Conservation (phyloP, 2,113 vertebrate genomes). For the Acanthisitta chloris region DNA sequence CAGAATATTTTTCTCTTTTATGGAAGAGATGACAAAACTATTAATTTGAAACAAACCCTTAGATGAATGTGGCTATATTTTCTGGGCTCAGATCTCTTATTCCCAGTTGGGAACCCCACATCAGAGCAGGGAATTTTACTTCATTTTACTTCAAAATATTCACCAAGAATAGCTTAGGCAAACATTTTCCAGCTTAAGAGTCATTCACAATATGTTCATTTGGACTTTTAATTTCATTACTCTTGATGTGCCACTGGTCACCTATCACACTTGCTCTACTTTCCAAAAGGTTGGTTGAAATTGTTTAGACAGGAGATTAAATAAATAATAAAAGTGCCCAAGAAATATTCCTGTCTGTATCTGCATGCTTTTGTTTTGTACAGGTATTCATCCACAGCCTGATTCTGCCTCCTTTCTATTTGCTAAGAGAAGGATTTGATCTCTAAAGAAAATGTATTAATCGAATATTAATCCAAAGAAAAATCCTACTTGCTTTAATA, state of each 20-base stretch:
- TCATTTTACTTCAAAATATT: not conserved
- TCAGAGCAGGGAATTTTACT: not conserved
- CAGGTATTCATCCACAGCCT: not conserved
- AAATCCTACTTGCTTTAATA: not conserved
- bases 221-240: not conserved
- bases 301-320: not conserved
- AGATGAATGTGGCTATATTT: not conserved
- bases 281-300: not conserved
- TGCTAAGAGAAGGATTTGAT: not conserved
- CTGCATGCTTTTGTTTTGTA: not conserved
- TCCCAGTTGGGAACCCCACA: not conserved
- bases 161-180: not conserved
- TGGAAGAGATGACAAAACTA: not conserved
- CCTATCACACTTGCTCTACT: not conserved
- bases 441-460: not conserved
- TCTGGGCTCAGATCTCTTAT: not conserved
- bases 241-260: not conserved
- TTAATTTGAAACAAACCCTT: not conserved
- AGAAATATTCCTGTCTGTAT: not conserved
- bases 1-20: slow-evolving; percentile 41
- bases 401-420: not conserved
- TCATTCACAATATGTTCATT: not conserved
- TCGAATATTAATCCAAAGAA: not conserved
- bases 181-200: not conserved
- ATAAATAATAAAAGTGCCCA: not conserved